phyloP scores from a whole-genome alignment of 92 coral and sea anemone species.

The Anthopleura xanthogrammica region DNA sequence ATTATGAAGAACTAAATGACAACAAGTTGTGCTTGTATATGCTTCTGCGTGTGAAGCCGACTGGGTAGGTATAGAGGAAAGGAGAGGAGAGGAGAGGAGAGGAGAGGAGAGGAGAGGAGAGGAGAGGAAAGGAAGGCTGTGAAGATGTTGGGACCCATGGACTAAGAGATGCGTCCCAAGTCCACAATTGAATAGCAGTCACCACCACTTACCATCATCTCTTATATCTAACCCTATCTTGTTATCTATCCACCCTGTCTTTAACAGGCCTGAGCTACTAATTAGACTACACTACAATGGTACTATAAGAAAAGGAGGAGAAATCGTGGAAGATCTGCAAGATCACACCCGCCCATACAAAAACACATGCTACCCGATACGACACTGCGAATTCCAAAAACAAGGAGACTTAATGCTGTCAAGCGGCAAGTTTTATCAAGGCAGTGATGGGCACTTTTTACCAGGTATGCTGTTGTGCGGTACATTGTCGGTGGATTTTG shows the following conservation, averaged over 20 bases:
- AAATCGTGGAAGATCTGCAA: constrained; percentile 58
- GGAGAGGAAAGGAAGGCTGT: neutral
- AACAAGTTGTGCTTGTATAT: constrained; percentile 70
- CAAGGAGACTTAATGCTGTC: constrained; percentile 60
- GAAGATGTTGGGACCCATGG: too few relatives aligned
- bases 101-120: neutral
- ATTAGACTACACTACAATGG: constrained; percentile 66
- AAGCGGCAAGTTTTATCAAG: constrained; percentile 56
- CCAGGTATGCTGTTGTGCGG: constrained; percentile 26
- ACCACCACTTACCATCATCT: neutral
- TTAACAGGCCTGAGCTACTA: constrained; percentile 53
- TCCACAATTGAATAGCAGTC: neutral
- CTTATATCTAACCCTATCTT: neutral
- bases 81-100: neutral
- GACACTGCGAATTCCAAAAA: constrained; percentile 71
- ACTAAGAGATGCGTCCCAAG: too few relatives aligned
- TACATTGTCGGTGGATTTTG: too few relatives aligned
- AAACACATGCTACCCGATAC: constrained; percentile 55
- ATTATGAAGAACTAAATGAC: constrained; percentile 55
- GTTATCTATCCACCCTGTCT: neutral
- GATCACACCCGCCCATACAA: constrained; percentile 51
- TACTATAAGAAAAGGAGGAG: constrained; percentile 53
- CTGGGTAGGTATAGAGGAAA: constrained; percentile 53
- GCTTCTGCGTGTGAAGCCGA: constrained; percentile 50
- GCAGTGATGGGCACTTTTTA: constrained; percentile 57